Conservation (phyloP, 2,113 vertebrate species). For the Tetrao urogallus region DNA sequence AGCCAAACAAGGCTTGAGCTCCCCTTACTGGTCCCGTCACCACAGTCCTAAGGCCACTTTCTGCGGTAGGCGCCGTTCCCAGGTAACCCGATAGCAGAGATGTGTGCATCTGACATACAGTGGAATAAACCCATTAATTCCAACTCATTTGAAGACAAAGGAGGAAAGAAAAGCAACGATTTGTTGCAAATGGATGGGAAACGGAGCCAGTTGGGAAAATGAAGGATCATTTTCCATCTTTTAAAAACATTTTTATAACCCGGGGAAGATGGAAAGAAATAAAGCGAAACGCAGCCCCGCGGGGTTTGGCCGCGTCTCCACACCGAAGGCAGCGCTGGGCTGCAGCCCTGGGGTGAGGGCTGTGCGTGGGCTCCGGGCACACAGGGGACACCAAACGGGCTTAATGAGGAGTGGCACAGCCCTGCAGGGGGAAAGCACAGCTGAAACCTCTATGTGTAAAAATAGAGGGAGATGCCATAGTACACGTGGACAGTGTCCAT, state of each 20-base stretch:
- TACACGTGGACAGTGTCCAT: fast-evolving
- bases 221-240: not conserved
- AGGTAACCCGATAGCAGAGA: not conserved
- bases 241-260: constrained; percentile 51
- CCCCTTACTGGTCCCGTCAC: constrained; percentile 13
- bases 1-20: constrained; percentile 20
- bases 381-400: not conserved
- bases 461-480: not conserved
- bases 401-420: not conserved
- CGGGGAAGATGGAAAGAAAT: not conserved
- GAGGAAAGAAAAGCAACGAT: not conserved
- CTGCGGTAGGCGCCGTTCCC: not conserved
- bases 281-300: not conserved
- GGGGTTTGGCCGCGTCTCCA: not conserved
- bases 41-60: not conserved
- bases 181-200: not conserved
- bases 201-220: not conserved
- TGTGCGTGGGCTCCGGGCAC: too few relatives aligned
- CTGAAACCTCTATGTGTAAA: not conserved
- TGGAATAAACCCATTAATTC: not conserved
- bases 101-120: fast-evolving
- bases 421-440: not conserved
- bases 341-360: not conserved
- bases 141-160: not conserved
- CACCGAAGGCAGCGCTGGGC: too few relatives aligned